Base-by-base conservation (phyloP, 2,888 invertebrate species). In the Microchrysa polita region DNA sequence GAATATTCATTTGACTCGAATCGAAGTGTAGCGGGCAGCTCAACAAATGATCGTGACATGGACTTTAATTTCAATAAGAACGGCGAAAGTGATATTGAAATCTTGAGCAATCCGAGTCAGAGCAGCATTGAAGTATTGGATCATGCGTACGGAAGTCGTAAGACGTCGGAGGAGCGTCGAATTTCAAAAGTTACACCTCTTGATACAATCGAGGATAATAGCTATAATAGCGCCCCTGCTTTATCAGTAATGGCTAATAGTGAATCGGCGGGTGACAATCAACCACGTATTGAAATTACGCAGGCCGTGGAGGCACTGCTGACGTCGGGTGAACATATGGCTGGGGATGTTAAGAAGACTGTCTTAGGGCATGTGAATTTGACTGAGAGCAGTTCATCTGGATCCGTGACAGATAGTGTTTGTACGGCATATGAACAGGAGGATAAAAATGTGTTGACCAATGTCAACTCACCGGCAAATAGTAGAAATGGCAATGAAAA, bases 71-170 rank as follows among this genome's bases (percentile, higher is more conserved):
- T 74, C 59, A 72, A 42, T 5, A 79, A 82, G 74, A 85, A 84
- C 75, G 88, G 83, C 72, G 90, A 90, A 78, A 91, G 91, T 82
- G 91, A 92, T 79, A 89, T 92, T 75, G 90, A 91, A 78, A 87
- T 92, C 57, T 86, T 92, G 23, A 91, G 90, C 75, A 91, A 91
- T 83, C 91, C 91, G 14, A 91, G 91, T 82, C 89, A 90, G 80
- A 90, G 90, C 78, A 91, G 91, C 79, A 90, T 91, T 73, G 90
- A 90, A 83, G 88, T 90, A 40, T 81, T 90, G 67, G 88, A 88
- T 78, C 71, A 86, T 69, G 82, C 79, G 76, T 81, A 79, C 2
- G 77, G 79, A n/a, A 80, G 77, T 72, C 82, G 84, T 5, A 84
- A 83, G 75, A 81, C 81, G 5, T 87, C 86, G 0, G 88, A 88